These are phyloP conservation scores for Lophius piscatorius DNA, from an alignment of 2,113 vertebrate genomes.

Conservation along the genomic window DNA sequence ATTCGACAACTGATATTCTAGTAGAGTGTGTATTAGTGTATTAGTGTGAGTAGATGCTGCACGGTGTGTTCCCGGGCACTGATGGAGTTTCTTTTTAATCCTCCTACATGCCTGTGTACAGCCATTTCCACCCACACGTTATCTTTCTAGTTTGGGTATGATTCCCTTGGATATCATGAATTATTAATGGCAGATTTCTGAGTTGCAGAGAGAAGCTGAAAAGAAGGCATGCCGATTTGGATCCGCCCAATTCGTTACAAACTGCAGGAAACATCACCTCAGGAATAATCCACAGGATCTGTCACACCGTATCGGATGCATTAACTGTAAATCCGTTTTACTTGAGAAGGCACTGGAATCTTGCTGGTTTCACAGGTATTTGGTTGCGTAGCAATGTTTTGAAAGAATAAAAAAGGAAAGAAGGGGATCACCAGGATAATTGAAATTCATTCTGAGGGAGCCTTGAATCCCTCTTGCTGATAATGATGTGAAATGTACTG, in stretches of 20 bases:
- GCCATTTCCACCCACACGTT: conserved; percentile 27
- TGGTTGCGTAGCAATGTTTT: too few relatives aligned
- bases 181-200: conserved; percentile 32
- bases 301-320: neutral
- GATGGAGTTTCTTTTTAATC: neutral
- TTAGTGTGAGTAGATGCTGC: neutral
- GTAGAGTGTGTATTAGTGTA: neutral
- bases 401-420: too few relatives aligned
- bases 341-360: too few relatives aligned
- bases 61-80: neutral
- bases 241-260: neutral
- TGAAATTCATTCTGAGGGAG: too few relatives aligned
- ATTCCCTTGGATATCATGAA: conserved; percentile 34
- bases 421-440: too few relatives aligned
- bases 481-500: too few relatives aligned
- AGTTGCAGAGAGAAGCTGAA: conserved; percentile 15
- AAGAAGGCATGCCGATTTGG: conserved; percentile 1
- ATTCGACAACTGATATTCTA: neutral
- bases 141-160: conserved; percentile 24
- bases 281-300: neutral
- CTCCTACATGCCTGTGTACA: neutral
- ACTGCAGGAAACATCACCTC: neutral
- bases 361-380: neutral
- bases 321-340: neutral
- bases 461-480: too few relatives aligned